These are phyloP conservation scores for Ianthella basta DNA, from an alignment of 37 sponge, comb jelly and placozoan species.

Conservation along the genomic window DNA sequence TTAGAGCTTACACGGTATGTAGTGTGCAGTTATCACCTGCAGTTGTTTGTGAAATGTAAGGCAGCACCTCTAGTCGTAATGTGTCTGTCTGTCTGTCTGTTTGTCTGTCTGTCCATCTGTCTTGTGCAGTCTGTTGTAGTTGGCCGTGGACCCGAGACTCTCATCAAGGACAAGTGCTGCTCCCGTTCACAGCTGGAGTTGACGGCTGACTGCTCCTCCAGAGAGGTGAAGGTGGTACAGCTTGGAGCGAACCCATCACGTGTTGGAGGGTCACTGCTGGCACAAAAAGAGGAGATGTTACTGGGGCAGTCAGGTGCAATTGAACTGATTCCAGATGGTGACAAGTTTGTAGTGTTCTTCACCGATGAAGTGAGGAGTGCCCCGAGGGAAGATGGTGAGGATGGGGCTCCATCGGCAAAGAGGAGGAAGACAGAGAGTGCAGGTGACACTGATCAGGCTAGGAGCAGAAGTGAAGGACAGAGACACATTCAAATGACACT, in stretches of 20 bases:
- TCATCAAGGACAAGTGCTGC: slow-evolving; percentile 52
- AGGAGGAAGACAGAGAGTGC: too few relatives aligned
- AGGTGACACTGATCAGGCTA: too few relatives aligned
- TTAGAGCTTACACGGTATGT: too few relatives aligned
- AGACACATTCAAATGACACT: background rate
- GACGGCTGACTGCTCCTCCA: slow-evolving; percentile 55
- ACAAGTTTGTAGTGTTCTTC: slow-evolving; percentile 63
- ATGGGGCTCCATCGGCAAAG: too few relatives aligned
- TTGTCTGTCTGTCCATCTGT: too few relatives aligned
- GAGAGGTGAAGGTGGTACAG: slow-evolving; percentile 62
- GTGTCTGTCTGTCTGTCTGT: too few relatives aligned
- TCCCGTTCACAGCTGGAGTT: slow-evolving; percentile 74
- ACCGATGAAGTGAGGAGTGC: slow-evolving; percentile 8
- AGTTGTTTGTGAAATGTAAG: too few relatives aligned
- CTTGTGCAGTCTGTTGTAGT: slow-evolving; percentile 50
- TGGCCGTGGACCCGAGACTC: slow-evolving; percentile 60
- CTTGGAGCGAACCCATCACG: slow-evolving; percentile 52
- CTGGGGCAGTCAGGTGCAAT: slow-evolving; percentile 56
- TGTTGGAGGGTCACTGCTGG: slow-evolving; percentile 45
- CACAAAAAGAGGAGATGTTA: slow-evolving; percentile 20
- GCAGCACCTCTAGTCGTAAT: too few relatives aligned
- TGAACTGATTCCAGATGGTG: slow-evolving; percentile 50
- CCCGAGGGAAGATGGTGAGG: background rate
- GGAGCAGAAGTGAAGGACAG: too few relatives aligned
- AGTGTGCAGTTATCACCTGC: too few relatives aligned